Evolutionary conservation across 1,140 invertebrate species (phyloP).

Genomic region (Cyclina sinensis): DNA sequence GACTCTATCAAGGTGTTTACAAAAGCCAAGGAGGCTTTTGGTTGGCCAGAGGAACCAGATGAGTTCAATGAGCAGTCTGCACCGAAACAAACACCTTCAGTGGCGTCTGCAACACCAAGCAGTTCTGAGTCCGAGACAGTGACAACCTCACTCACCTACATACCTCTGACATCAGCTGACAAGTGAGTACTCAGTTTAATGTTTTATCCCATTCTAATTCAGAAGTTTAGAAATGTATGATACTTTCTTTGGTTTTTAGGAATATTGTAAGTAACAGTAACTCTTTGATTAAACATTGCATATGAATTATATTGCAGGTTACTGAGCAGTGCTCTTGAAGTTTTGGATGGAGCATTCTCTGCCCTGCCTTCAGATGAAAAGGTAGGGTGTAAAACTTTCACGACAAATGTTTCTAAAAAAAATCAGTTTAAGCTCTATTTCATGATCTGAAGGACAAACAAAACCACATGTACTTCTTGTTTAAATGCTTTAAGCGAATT

Average conservation of each 20-base stretch:
- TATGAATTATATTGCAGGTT: slow-evolving; percentile 88
- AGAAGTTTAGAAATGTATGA: too few species aligned
- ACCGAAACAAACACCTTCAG: slow-evolving; percentile 67
- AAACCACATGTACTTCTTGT: too few species aligned
- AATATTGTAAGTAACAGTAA: too few species aligned
- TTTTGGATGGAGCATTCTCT: slow-evolving; percentile 91
- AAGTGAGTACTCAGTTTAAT: slow-evolving; percentile 66
- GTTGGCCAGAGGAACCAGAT: slow-evolving; percentile 98
- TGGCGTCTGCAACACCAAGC: slow-evolving; percentile 60
- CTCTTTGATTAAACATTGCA: too few species aligned
- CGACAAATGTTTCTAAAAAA: too few species aligned
- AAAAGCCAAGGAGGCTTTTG: slow-evolving; percentile 98
- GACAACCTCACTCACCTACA: slow-evolving; percentile 68
- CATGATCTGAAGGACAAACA: too few species aligned
- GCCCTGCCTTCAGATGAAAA: slow-evolving; percentile 79
- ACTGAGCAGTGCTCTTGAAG: slow-evolving; percentile 91
- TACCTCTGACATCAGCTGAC: slow-evolving; percentile 86
- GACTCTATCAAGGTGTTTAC: slow-evolving; percentile 97
- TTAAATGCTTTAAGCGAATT: too few species aligned
- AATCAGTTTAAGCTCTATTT: too few species aligned
- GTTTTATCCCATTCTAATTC: too few species aligned
- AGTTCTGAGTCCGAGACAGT: slow-evolving; percentile 65
- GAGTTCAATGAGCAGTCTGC: slow-evolving; percentile 89
- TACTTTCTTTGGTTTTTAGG: too few species aligned
- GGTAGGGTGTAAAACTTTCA: too few species aligned